A percentile compares a stretch with the other conserved stretches of the same genome.
These are phyloP conservation scores for Megalopta genalis DNA, from an alignment of 1,140 invertebrate genomes.

Conservation along the genomic window DNA sequence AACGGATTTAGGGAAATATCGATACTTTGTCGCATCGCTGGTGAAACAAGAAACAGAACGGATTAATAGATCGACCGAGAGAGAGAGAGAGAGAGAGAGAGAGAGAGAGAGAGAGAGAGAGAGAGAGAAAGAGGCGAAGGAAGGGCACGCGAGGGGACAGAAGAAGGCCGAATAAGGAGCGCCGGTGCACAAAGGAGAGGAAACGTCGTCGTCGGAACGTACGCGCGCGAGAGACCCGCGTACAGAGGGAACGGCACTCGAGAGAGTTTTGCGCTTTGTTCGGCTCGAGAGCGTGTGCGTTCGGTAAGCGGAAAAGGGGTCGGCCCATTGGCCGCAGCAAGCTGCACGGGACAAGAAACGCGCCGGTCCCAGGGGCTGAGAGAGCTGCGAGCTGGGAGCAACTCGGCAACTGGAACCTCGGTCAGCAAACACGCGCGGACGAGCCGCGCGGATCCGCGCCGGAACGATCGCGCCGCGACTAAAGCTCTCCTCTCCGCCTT, in stretches of 20 bases:
- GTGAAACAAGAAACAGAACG: no score
- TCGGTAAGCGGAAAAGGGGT: slow-evolving; percentile 64
- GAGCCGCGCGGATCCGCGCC: no score
- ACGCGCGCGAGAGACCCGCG: slow-evolving; percentile 10
- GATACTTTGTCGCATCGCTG: no score
- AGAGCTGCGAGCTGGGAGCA: neutral
- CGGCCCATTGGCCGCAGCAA: slow-evolving; percentile 34
- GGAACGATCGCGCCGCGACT: neutral
- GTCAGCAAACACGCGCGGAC: slow-evolving; percentile 5
- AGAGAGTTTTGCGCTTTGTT: slow-evolving; percentile 61
- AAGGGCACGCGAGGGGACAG: slow-evolving; percentile 39
- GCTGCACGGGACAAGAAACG: slow-evolving; percentile 53
- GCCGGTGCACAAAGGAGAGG: slow-evolving; percentile 70
- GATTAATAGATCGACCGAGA: neutral
- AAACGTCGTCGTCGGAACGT: slow-evolving; percentile 64
- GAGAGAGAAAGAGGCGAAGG: slow-evolving; percentile 1
- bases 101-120: neutral
- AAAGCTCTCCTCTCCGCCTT: no score
- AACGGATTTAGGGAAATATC: no score
- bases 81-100: neutral
- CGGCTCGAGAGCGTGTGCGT: slow-evolving; percentile 53
- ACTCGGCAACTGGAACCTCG: slow-evolving; percentile 5
- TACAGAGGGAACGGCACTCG: neutral
- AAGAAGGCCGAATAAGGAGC: slow-evolving; percentile 70
- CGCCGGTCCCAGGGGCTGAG: slow-evolving; percentile 29